phyloP scores from a whole-genome alignment of 2,888 invertebrate species.

The Acleris sparsana region DNA sequence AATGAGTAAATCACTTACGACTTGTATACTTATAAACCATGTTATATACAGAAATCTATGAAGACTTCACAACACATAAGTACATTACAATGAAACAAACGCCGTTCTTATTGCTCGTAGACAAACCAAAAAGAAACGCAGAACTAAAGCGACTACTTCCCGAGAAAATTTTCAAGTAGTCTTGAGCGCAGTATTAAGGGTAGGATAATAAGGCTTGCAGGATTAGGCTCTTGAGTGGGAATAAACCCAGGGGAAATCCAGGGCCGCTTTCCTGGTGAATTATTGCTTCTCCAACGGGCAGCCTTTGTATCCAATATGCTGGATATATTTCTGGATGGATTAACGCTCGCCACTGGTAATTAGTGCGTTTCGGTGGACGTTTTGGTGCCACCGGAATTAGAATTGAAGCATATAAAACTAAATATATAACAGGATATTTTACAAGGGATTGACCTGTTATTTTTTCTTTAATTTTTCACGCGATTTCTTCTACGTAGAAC shows the following conservation, averaged over 20 bases:
- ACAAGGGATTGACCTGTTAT: too few species aligned
- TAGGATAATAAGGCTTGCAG: slow-evolving; percentile 82
- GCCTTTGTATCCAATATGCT: slow-evolving; percentile 80
- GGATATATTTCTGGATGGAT: slow-evolving; percentile 79
- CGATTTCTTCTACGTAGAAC: too few species aligned
- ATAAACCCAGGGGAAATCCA: slow-evolving; percentile 83
- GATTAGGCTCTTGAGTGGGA: slow-evolving; percentile 83
- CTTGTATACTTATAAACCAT: too few species aligned
- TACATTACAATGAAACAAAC: slow-evolving; percentile 16
- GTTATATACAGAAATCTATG: too few species aligned
- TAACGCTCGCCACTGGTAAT: slow-evolving; percentile 74
- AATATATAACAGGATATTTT: too few species aligned
- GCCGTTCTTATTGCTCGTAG: slow-evolving; percentile 16
- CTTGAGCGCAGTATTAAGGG: slow-evolving; percentile 82
- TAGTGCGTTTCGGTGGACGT: slow-evolving; percentile 54
- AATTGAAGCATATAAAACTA: not conserved
- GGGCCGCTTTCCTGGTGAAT: slow-evolving; percentile 81
- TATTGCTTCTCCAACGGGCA: slow-evolving; percentile 79
- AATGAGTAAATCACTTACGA: too few species aligned
- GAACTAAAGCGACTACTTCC: slow-evolving; percentile 71
- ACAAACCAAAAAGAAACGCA: slow-evolving; percentile 48
- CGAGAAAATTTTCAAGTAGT: slow-evolving; percentile 82
- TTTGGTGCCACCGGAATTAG: slow-evolving; percentile 2
- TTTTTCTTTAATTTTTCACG: too few species aligned
- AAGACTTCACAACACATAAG: slow-evolving; percentile 6